A percentile compares a stretch with the other conserved stretches of the same genome.
Evolutionary conservation across 2,888 invertebrate species (phyloP).

Genomic region (Ommatoiulus sabulosus): DNA sequence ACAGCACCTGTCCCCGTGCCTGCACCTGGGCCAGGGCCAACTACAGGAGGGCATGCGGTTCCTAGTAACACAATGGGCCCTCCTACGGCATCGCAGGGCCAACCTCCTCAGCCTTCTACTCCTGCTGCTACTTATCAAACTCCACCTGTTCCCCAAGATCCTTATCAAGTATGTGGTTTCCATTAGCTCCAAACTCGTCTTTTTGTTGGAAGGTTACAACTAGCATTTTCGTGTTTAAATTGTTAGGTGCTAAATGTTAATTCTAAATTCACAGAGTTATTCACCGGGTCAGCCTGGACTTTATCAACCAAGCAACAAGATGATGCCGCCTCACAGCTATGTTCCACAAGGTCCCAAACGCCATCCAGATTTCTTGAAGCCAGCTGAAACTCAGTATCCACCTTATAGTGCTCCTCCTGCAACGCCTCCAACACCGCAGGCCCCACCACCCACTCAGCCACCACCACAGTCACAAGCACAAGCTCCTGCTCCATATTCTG

Average conservation of each 20-base stretch:
- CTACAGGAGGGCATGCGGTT: constrained; percentile 8
- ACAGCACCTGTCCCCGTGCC: constrained; percentile 48
- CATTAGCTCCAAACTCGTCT: background rate
- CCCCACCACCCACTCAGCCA: constrained; percentile 63
- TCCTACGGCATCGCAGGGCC: constrained; percentile 62
- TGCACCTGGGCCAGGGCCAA: background rate
- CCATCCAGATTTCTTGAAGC: constrained; percentile 63
- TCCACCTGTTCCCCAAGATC: constrained; percentile 53
- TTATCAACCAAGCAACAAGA: constrained; percentile 58
- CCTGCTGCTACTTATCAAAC: constrained; percentile 51
- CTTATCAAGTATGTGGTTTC: constrained; percentile 16
- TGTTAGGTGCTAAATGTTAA: no score
- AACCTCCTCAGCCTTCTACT: constrained; percentile 46
- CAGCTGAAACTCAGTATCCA: constrained; percentile 59
- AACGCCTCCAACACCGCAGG: constrained; percentile 61
- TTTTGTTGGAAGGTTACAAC: background rate
- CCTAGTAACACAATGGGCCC: constrained; percentile 62
- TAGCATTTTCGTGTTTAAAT: background rate
- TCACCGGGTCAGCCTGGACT: constrained; percentile 56
- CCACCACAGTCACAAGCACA: constrained; percentile 67
- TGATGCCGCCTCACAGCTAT: constrained; percentile 65
- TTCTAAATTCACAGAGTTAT: constrained; percentile 52
- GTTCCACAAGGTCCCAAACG: constrained; percentile 62
- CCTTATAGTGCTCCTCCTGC: constrained; percentile 60
- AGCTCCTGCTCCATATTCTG: constrained; percentile 65